phyloP scores from a whole-genome alignment of 2,113 vertebrate genomes.

The Phaethon lepturus region DNA sequence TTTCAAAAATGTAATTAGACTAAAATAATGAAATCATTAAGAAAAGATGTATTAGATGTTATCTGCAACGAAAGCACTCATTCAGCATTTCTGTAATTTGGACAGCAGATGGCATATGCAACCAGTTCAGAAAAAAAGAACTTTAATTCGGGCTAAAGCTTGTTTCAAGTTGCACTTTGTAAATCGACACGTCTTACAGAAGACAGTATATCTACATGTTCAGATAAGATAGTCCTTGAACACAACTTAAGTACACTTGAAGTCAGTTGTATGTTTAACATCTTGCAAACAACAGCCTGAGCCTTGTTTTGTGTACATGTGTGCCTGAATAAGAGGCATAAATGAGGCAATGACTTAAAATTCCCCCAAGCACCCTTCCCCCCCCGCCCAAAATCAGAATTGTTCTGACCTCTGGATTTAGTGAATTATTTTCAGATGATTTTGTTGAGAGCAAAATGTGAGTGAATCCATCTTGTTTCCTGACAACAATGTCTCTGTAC shows the following conservation, averaged over 20 bases:
- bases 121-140: slow-evolving; percentile 46
- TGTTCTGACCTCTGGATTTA: slow-evolving; percentile 90
- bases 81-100: slow-evolving; percentile 60
- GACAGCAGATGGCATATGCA: slow-evolving; percentile 79
- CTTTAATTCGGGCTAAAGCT: neutral
- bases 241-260: neutral
- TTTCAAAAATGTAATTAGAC: slow-evolving; percentile 20
- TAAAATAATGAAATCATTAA: slow-evolving; percentile 7
- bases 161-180: neutral
- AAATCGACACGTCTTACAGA: neutral
- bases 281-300: neutral
- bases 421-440: slow-evolving; percentile 94
- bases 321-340: neutral
- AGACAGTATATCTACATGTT: neutral
- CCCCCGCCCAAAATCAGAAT: neutral
- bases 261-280: neutral
- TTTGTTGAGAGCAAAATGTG: slow-evolving; percentile 97
- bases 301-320: rapidly evolving
- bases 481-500: slow-evolving; percentile 96
- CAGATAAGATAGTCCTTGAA: neutral
- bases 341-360: neutral
- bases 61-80: neutral
- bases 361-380: neutral
- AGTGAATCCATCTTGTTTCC: slow-evolving; percentile 97
- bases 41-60: neutral